Percentiles rank a stretch among this genome's conserved stretches.
These are phyloP conservation scores for Aplochiton taeniatus DNA, from an alignment of 2,797 vertebrate species.

Conservation along the genomic window DNA sequence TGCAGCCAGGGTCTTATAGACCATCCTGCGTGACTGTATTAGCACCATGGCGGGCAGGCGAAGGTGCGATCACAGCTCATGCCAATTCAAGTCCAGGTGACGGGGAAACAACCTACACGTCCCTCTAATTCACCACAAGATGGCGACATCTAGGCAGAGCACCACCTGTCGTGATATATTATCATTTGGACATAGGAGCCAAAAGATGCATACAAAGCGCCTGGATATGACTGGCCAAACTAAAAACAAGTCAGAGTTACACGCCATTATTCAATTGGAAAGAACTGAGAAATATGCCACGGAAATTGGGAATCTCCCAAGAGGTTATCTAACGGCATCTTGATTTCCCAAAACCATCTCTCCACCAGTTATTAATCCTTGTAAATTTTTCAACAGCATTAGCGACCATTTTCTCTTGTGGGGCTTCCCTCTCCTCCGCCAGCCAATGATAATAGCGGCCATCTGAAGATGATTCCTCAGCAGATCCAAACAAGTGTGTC, in stretches of 20 bases:
- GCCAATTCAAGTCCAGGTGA: not conserved
- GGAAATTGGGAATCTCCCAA: no score
- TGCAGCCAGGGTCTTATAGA: not conserved
- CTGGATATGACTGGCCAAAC: no score
- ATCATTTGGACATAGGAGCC: no score
- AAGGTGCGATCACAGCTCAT: not conserved
- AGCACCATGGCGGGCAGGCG: no score
- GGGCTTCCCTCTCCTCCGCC: not conserved
- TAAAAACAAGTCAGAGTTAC: no score
- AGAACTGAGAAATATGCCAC: no score
- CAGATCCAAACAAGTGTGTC: slow-evolving; percentile 47
- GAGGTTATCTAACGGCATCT: no score
- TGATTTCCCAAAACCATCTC: no score
- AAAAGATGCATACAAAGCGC: no score
- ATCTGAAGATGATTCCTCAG: slow-evolving; percentile 36
- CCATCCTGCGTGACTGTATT: not conserved
- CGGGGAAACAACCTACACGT: slow-evolving; percentile 8
- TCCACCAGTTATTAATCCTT: no score
- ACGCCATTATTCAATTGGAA: no score
- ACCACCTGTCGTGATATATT: not conserved
- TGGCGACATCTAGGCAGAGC: slow-evolving; percentile 40
- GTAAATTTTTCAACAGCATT: not conserved
- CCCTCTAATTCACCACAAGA: slow-evolving; percentile 53
- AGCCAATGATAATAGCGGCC: slow-evolving; percentile 8
- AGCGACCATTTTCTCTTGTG: not conserved